These are phyloP conservation scores for Oostethus manadensis DNA, from an alignment of 2,113 vertebrate genomes.

Conservation along the genomic window DNA sequence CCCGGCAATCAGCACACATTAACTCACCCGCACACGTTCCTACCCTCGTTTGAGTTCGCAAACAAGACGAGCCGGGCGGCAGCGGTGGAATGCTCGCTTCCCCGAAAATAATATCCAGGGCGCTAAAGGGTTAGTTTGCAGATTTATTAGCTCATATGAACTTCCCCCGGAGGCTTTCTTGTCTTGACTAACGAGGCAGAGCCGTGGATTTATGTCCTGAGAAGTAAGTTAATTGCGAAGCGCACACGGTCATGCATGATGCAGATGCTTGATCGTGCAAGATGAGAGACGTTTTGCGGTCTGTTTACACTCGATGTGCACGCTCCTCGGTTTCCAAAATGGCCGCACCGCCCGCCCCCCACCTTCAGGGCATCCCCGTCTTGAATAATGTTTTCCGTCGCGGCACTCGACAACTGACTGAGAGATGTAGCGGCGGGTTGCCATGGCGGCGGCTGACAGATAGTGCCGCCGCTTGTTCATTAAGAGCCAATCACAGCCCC, in stretches of 20 bases:
- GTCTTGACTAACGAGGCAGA: slow-evolving; percentile 50
- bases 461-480: slow-evolving; percentile 63
- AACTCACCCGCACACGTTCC: too few species aligned
- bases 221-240: slow-evolving; percentile 45
- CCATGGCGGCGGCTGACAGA: slow-evolving; percentile 53
- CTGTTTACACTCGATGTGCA: background rate
- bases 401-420: slow-evolving; percentile 44
- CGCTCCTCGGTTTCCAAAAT: slow-evolving; percentile 39
- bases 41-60: too few species aligned
- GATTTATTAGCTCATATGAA: slow-evolving; percentile 58
- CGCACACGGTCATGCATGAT: slow-evolving; percentile 34
- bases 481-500: slow-evolving; percentile 62
- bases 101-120: slow-evolving; percentile 47
- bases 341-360: slow-evolving; percentile 43
- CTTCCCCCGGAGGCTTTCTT: slow-evolving; percentile 28
- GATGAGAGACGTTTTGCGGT: slow-evolving; percentile 27
- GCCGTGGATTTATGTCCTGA: slow-evolving; percentile 46
- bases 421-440: slow-evolving; percentile 48
- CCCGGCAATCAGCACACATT: slow-evolving; percentile 18
- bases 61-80: background rate
- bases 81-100: slow-evolving; percentile 23
- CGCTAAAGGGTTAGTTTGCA: slow-evolving; percentile 43
- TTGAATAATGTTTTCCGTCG: slow-evolving; percentile 55
- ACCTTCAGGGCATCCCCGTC: background rate
- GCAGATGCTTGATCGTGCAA: slow-evolving; percentile 39